phyloP scores from a whole-genome alignment of 2,113 vertebrate genomes.

The Climacteris rufus region DNA sequence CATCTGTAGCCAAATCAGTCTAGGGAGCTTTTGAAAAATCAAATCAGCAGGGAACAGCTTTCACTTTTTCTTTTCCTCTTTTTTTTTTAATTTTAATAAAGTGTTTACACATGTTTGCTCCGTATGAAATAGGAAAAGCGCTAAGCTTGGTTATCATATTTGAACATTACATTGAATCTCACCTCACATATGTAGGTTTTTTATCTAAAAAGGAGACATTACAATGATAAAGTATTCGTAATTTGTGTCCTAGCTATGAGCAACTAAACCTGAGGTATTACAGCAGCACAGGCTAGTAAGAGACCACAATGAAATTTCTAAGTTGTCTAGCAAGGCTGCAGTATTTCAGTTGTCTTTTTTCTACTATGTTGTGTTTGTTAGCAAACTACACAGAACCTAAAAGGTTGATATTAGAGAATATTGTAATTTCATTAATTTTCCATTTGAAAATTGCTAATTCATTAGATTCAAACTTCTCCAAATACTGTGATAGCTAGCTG shows the following conservation, averaged over 20 bases:
- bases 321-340: background rate
- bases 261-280: background rate
- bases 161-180: background rate
- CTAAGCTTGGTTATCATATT: background rate
- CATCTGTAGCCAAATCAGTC: constrained; percentile 74
- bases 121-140: constrained; percentile 35
- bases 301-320: background rate
- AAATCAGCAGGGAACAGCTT: constrained; percentile 76
- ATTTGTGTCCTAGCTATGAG: background rate
- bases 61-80: constrained; percentile 45
- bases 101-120: constrained; percentile 73
- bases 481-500: background rate
- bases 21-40: constrained; percentile 79
- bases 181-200: background rate
- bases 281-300: background rate
- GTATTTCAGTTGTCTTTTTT: background rate
- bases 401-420: background rate
- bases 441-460: background rate
- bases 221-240: background rate
- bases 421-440: background rate
- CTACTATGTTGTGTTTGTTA: background rate
- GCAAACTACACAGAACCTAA: background rate
- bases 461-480: background rate
- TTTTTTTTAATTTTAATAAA: constrained; percentile 71
- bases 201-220: background rate